A percentile compares a stretch with the other conserved stretches of the same genome.
Conservation (phyloP, 2,113 vertebrate species). For the Pholis gunnellus region DNA sequence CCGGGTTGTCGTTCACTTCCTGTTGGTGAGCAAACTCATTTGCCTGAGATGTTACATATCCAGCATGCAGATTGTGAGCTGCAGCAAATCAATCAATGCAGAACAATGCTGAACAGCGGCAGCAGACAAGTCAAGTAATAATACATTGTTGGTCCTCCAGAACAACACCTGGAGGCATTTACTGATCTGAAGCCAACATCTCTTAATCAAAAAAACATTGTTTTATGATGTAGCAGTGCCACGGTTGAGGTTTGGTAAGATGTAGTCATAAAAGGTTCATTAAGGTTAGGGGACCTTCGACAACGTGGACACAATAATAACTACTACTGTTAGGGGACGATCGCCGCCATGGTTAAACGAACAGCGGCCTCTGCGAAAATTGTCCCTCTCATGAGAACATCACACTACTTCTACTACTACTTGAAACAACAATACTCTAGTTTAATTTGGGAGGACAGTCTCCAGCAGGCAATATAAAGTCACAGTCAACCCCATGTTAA, state of each 20-base stretch:
- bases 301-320: not conserved
- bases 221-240: not conserved
- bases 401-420: not conserved
- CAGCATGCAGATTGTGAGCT: not conserved
- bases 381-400: not conserved
- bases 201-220: not conserved
- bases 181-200: not conserved
- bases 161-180: not conserved
- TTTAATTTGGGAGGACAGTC: constrained; percentile 5
- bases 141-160: no score
- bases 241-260: not conserved
- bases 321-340: not conserved
- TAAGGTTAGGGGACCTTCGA: not conserved
- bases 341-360: not conserved
- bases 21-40: constrained; percentile 4
- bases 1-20: constrained; percentile 51
- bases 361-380: not conserved
- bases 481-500: not conserved
- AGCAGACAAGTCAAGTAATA: not conserved
- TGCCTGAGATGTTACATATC: constrained; percentile 2
- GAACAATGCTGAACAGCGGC: not conserved
- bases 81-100: not conserved
- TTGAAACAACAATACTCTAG: not conserved
- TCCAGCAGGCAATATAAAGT: constrained; percentile 6
- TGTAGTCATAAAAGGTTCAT: not conserved